Percentiles rank a stretch among this genome's conserved stretches.
phyloP scores from a whole-genome alignment of 2,113 vertebrate genomes.

The Eudyptes chrysolophus region DNA sequence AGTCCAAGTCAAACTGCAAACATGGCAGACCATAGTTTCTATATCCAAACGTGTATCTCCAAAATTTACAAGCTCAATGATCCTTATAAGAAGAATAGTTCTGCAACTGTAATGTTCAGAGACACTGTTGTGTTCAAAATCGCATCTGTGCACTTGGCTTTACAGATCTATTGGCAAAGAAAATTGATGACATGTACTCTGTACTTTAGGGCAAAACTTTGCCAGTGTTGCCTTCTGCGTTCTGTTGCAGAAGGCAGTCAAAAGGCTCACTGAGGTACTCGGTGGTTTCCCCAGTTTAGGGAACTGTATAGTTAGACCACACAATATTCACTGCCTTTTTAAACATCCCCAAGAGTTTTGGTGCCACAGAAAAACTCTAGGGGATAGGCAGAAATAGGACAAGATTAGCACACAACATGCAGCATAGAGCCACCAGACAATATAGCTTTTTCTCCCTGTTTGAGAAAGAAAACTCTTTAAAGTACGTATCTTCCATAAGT shows the following conservation, averaged over 20 bases:
- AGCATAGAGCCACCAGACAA: not conserved
- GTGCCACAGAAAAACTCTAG: not conserved
- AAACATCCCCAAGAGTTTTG: not conserved
- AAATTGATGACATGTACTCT: not conserved
- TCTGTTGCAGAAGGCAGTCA: not conserved
- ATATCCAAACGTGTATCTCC: not conserved
- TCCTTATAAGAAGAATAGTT: not conserved
- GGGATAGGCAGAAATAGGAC: not conserved
- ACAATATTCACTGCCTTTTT: not conserved
- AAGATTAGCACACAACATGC: not conserved
- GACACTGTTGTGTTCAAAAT: not conserved
- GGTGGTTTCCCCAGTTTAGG: not conserved
- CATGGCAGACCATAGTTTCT: not conserved
- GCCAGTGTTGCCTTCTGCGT: rapidly evolving
- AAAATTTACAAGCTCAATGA: not conserved
- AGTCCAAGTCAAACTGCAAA: not conserved
- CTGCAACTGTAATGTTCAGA: not conserved
- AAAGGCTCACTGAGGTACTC: not conserved
- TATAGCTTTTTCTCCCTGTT: not conserved
- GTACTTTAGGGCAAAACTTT: not conserved
- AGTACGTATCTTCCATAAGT: not conserved
- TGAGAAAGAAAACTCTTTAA: not conserved
- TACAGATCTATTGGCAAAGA: not conserved
- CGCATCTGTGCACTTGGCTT: not conserved
- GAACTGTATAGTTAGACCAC: not conserved